Conservation (phyloP, 2,888 invertebrate species). For the Dexiosoma caninum region DNA sequence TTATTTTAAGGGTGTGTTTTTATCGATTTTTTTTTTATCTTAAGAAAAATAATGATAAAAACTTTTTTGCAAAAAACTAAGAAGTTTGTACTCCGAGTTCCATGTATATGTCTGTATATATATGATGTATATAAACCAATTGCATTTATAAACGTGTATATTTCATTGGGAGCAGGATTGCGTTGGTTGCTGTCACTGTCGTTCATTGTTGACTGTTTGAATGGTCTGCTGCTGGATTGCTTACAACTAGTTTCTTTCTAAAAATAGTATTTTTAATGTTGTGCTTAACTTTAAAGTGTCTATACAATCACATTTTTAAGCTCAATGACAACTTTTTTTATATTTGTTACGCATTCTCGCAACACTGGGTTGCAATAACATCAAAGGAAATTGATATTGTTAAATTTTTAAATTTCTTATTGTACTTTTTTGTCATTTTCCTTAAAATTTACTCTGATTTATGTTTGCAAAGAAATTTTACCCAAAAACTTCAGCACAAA, state of each 20-base stretch:
- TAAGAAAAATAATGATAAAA: no score
- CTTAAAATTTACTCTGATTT: no score
- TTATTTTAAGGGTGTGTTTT: no score
- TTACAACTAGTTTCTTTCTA: slow-evolving; percentile 31
- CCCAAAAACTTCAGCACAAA: no score
- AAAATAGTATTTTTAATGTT: background rate
- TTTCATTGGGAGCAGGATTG: background rate
- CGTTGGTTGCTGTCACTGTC: background rate
- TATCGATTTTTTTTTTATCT: no score
- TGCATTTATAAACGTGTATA: slow-evolving; percentile 13
- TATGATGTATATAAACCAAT: background rate
- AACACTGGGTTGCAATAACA: background rate
- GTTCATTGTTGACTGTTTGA: background rate
- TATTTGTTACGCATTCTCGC: slow-evolving; percentile 7
- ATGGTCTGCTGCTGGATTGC: background rate
- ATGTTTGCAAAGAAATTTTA: no score
- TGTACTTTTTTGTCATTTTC: no score
- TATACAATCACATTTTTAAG: slow-evolving; percentile 6
- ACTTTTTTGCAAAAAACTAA: no score
- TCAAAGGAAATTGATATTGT: background rate
- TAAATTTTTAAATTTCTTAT: no score
- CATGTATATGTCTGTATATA: background rate
- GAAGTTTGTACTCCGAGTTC: no score
- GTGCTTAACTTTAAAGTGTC: background rate
- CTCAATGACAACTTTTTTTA: slow-evolving; percentile 41